Conservation (phyloP, 2,888 invertebrate genomes). For the Tuberolachnus salignus region DNA sequence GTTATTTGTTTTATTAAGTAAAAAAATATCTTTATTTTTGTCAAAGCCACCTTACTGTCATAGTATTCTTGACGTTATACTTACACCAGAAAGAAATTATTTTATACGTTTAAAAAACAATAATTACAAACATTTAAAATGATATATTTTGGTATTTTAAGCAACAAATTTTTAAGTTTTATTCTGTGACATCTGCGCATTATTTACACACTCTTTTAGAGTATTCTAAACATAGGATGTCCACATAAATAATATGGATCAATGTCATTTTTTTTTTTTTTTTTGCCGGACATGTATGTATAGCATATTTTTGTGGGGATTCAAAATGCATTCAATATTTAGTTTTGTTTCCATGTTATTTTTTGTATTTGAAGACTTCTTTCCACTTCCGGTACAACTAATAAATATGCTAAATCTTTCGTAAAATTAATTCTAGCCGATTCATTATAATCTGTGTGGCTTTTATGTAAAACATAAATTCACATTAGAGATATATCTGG, state of each 20-base stretch:
- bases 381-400: constrained; percentile 32
- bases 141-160: too few relatives aligned
- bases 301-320: constrained; percentile 30
- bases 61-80: too few relatives aligned
- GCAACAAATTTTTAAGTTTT: too few relatives aligned
- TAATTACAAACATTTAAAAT: too few relatives aligned
- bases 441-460: neutral
- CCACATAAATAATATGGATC: constrained; percentile 25
- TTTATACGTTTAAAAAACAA: too few relatives aligned
- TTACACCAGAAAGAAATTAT: too few relatives aligned
- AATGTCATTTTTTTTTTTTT: constrained; percentile 35
- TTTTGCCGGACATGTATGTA: constrained; percentile 23
- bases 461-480: constrained; percentile 27
- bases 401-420: constrained; percentile 20
- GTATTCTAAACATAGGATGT: constrained; percentile 5
- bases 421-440: constrained; percentile 22
- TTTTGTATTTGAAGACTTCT: constrained; percentile 34
- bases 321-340: constrained; percentile 19
- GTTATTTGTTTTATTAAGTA: too few relatives aligned
- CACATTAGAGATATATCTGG: constrained; percentile 54
- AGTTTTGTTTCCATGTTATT: constrained; percentile 20
- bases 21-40: too few relatives aligned
- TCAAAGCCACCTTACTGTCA: too few relatives aligned
- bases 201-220: too few relatives aligned
- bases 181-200: too few relatives aligned